Base-by-base conservation (phyloP, 2,888 invertebrate species). In the Macrosiphum euphorbiae region DNA sequence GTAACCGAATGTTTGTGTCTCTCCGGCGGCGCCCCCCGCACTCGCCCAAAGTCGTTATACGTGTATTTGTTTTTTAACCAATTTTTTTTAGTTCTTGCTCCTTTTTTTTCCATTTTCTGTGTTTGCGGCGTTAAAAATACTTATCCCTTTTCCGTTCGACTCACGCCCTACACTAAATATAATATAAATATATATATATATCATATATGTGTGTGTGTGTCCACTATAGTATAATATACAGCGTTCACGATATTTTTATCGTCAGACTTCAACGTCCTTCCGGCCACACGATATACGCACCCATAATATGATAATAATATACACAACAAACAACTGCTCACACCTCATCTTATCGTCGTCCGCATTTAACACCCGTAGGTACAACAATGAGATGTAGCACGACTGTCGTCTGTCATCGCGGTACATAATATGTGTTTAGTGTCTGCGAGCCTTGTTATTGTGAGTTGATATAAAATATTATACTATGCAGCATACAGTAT, bases 41-140 rank as follows among this genome's bases (percentile, higher is more conserved):
- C 13, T 35, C 47, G 16, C 47, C 47, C 41, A 85, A 44, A 44
- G 8, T 47, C 58, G 86, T 91, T 50, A 78, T 78, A 10, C 13
- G 47, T 24, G 86, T 86, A 92, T 92, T 92, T 91, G 86, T 91
- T 87, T 78, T 92, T 87, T 87, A 61, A 85, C 85, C 85, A 61
- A 61, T 92, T 50, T 35, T 47, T 78, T 35, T 61, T 50, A 7
- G 47, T 89, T 41, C 20, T 4, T 13, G 0, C 85, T 67, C 10
- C 4, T 58, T 85, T 91, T 50, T 26, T 28, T 44, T 26, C 26
- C 16, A 8, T 41, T 55, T 85, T 44, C 44, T 10, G 26, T 35
- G 58, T 92, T 91, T 91, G 61, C 86, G 8, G 16, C 58, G 86
- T 87, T 13, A 28, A 58, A 91, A 85, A 91, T 85, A 85, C 91